These are phyloP conservation scores for Drosophila ustulata DNA, from an alignment of 2,888 invertebrate species.

Conservation along the genomic window DNA sequence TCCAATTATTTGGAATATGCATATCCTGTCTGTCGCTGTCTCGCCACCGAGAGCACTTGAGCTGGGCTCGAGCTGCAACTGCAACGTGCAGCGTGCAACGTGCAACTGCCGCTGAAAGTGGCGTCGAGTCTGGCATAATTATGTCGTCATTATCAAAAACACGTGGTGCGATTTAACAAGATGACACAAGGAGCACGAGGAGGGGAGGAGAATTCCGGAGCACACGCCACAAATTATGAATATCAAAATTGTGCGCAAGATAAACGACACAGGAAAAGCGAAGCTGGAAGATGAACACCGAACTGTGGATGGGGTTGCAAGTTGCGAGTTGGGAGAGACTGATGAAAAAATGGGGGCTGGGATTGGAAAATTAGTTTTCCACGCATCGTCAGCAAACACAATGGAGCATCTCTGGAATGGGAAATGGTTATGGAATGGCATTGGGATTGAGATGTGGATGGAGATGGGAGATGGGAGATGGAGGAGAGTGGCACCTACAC, in stretches of 20 bases:
- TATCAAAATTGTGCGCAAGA: conserved; percentile 70
- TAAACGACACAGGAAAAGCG: conserved; percentile 67
- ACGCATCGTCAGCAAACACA: conserved; percentile 83
- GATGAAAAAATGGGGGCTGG: conserved; percentile 4
- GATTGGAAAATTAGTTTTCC: conserved; percentile 84
- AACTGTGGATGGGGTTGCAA: background rate
- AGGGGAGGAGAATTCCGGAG: conserved; percentile 32
- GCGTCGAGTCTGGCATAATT: conserved; percentile 53
- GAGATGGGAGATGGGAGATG: background rate
- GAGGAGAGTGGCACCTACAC: conserved; percentile 73
- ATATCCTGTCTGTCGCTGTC: conserved; percentile 14
- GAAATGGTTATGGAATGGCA: conserved; percentile 20
- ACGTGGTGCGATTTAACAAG: conserved; percentile 83
- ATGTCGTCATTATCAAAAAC: conserved; percentile 84
- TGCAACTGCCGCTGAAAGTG: background rate
- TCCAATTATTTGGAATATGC: background rate
- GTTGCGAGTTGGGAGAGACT: background rate
- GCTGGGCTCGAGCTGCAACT: background rate
- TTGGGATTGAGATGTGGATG: background rate
- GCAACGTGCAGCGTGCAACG: background rate
- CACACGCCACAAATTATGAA: conserved; percentile 78
- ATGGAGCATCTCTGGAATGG: conserved; percentile 76
- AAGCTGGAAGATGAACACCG: background rate
- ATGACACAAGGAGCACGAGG: conserved; percentile 50
- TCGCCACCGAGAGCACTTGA: background rate